These are phyloP conservation scores for Eciton burchellii DNA, from an alignment of 1,140 invertebrate genomes.

Conservation along the genomic window DNA sequence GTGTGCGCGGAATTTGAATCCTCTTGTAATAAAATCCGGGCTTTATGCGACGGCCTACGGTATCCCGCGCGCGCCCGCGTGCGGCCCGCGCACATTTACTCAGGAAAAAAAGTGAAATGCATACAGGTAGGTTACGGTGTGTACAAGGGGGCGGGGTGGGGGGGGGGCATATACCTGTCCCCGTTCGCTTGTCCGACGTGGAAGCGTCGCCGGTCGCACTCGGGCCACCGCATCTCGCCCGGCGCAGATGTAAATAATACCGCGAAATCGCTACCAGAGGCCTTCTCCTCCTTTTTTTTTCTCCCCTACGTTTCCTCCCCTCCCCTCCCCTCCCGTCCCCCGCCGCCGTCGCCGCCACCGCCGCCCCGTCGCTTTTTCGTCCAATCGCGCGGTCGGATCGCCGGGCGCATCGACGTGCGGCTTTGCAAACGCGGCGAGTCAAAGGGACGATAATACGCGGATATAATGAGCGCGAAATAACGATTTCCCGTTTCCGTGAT, in stretches of 20 bases:
- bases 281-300: conserved; percentile 44
- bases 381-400: not conserved
- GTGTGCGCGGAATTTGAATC: conserved; percentile 84
- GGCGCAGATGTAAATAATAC: conserved; percentile 80
- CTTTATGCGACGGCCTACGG: conserved; percentile 83
- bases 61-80: conserved; percentile 61
- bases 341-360: too few relatives aligned
- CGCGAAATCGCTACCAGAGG: conserved; percentile 79
- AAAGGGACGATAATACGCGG: conserved; percentile 66
- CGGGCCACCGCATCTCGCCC: conserved; percentile 60
- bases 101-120: conserved; percentile 71
- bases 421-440: conserved; percentile 59
- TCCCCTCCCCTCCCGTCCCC: too few relatives aligned
- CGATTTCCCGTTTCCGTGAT: conserved; percentile 2
- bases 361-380: conserved; percentile 29
- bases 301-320: too few relatives aligned
- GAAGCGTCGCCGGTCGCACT: conserved; percentile 62
- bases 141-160: too few relatives aligned
- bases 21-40: conserved; percentile 84
- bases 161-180: conserved; percentile 66
- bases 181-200: conserved; percentile 59
- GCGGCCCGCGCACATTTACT: conserved; percentile 63
- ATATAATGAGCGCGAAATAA: not conserved
- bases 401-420: not conserved
- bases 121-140: conserved; percentile 67